These are phyloP conservation scores for Scarus forsteni DNA, from an alignment of 2,797 vertebrate species.

Conservation along the genomic window DNA sequence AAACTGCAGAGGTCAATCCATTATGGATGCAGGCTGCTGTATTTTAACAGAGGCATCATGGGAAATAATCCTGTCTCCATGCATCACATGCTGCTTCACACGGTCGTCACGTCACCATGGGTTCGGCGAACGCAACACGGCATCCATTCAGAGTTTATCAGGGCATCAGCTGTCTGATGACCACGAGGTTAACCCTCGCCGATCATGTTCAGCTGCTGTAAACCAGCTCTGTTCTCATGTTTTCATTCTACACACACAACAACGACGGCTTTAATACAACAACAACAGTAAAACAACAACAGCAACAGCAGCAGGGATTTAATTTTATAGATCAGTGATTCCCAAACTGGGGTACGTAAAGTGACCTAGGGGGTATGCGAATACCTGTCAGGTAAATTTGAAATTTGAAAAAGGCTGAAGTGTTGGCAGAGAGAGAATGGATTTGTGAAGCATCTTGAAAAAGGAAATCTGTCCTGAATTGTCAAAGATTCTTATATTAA, in stretches of 20 bases:
- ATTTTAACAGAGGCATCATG: conserved; percentile 34
- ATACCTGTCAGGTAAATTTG: too few species aligned
- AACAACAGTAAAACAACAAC: too few species aligned
- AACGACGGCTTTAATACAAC: conserved; percentile 1
- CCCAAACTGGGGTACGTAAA: too few species aligned
- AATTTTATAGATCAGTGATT: too few species aligned
- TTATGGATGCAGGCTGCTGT: conserved; percentile 6
- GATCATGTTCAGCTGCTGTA: conserved; percentile 40
- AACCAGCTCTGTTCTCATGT: neutral
- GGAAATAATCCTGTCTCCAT: conserved; percentile 42
- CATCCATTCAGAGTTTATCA: conserved; percentile 69
- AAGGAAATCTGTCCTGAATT: too few species aligned
- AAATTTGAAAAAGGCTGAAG: too few species aligned
- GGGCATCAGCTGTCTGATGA: conserved; percentile 54
- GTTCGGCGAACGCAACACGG: conserved; percentile 64
- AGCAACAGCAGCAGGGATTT: too few species aligned
- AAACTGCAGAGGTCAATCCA: neutral
- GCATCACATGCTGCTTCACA: conserved; percentile 60
- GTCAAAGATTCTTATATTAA: too few species aligned
- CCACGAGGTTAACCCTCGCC: conserved; percentile 55
- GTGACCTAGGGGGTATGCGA: too few species aligned
- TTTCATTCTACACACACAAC: conserved; percentile 1
- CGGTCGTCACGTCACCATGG: conserved; percentile 45
- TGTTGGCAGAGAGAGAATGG: too few species aligned
- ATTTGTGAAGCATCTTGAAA: too few species aligned